A percentile compares a stretch with the other conserved stretches of the same genome.
Conservation (phyloP, 2,797 vertebrate species). For the Vultur gryphus region DNA sequence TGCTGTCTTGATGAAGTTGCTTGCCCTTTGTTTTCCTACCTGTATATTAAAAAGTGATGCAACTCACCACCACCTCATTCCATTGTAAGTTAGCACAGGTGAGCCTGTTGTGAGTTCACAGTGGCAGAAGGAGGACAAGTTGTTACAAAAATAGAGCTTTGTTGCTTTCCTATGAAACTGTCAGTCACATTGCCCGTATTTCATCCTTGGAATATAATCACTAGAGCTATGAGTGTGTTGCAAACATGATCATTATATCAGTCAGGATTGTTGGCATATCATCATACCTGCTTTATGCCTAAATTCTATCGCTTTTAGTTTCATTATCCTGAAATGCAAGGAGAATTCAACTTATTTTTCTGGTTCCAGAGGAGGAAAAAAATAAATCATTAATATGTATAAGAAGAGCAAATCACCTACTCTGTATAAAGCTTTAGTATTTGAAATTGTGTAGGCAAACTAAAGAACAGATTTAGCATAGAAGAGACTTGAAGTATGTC, state of each 20-base stretch:
- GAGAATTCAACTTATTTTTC: neutral
- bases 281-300: neutral
- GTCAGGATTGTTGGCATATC: neutral
- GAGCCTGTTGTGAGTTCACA: neutral
- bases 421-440: neutral
- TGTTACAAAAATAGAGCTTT: neutral
- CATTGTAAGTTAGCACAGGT: neutral
- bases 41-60: neutral
- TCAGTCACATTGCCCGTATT: neutral
- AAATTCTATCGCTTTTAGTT: neutral
- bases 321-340: neutral
- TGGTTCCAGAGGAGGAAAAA: neutral
- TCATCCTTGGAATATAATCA: neutral
- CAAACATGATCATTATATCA: neutral
- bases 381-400: neutral
- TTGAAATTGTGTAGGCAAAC: neutral
- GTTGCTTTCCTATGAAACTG: neutral
- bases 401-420: neutral
- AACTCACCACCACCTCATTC: neutral
- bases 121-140: neutral
- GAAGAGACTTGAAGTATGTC: neutral
- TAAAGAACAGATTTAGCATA: neutral
- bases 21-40: neutral
- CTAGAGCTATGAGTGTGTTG: neutral
- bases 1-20: neutral